Evolutionary conservation across 2,113 vertebrate genomes (phyloP).

Genomic region (Hemibagrus wyckioides): DNA sequence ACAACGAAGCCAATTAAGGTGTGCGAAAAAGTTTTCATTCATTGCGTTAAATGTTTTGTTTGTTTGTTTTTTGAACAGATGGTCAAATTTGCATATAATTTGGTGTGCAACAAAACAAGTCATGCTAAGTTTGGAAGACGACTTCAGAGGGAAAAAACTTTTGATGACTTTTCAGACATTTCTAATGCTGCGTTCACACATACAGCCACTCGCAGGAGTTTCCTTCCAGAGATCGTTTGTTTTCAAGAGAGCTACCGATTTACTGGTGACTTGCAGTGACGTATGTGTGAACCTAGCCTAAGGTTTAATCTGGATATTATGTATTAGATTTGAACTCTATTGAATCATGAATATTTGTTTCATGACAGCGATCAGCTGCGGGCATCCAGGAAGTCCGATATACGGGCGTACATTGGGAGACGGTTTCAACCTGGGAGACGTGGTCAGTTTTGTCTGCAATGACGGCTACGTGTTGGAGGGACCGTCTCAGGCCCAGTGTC

Average conservation of each 20-base stretch:
- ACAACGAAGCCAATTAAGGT: neutral
- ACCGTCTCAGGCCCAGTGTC: slow-evolving; percentile 91
- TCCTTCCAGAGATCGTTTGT: too few species aligned
- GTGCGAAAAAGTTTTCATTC: neutral
- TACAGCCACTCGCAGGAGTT: too few species aligned
- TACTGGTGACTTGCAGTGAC: too few species aligned
- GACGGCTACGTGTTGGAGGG: slow-evolving; percentile 93
- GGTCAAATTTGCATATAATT: neutral
- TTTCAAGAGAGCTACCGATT: too few species aligned
- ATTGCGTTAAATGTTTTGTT: neutral
- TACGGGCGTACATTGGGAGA: slow-evolving; percentile 92
- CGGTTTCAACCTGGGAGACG: slow-evolving; percentile 94
- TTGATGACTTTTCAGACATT: too few species aligned
- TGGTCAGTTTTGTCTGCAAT: slow-evolving; percentile 92
- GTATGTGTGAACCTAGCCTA: too few species aligned
- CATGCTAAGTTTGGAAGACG: neutral
- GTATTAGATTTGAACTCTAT: too few species aligned
- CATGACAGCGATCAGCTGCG: slow-evolving; percentile 87
- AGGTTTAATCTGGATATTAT: neutral
- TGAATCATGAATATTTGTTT: neutral
- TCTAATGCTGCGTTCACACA: too few species aligned
- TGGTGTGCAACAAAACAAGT: neutral
- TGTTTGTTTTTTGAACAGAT: neutral
- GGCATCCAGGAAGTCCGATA: slow-evolving; percentile 95
- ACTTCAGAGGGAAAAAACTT: neutral